phyloP scores from a whole-genome alignment of 2,113 vertebrate genomes.

The Microcebus lehilahytsara region DNA sequence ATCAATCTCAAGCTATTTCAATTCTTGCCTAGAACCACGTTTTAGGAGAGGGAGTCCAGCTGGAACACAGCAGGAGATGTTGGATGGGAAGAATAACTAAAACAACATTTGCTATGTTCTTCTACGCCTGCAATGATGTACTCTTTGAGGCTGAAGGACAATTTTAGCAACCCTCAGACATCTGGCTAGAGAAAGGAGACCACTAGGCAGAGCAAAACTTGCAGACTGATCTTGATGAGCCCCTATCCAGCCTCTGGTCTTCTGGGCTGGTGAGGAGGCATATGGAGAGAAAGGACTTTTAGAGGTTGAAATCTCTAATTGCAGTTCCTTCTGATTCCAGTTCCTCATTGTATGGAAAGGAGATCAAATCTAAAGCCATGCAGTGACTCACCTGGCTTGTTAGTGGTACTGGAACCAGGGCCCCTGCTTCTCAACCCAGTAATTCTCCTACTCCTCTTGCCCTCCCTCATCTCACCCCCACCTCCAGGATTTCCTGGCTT shows the following conservation, averaged over 20 bases:
- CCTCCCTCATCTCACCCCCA: fast-evolving
- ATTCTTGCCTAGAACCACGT: not conserved
- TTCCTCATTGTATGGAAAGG: not conserved
- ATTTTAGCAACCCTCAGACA: not conserved
- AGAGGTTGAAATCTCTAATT: not conserved
- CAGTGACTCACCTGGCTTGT: not conserved
- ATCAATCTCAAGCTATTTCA: not conserved
- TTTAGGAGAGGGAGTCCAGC: not conserved
- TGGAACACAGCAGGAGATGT: not conserved
- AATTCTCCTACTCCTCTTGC: not conserved
- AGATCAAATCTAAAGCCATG: not conserved
- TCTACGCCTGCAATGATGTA: not conserved
- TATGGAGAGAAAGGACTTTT: not conserved
- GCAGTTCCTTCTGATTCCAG: too few species aligned
- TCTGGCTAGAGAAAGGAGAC: not conserved
- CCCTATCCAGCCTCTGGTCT: not conserved
- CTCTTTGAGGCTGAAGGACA: not conserved
- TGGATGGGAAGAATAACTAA: not conserved
- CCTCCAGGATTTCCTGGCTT: not conserved
- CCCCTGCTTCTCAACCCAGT: not conserved
- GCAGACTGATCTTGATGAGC: not conserved
- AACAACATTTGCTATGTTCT: not conserved
- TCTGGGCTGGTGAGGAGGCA: not conserved
- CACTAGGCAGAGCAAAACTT: not conserved
- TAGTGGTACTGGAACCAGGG: not conserved